phyloP scores from a whole-genome alignment of 2,888 invertebrate species.

The Eubasilissa splendida region DNA sequence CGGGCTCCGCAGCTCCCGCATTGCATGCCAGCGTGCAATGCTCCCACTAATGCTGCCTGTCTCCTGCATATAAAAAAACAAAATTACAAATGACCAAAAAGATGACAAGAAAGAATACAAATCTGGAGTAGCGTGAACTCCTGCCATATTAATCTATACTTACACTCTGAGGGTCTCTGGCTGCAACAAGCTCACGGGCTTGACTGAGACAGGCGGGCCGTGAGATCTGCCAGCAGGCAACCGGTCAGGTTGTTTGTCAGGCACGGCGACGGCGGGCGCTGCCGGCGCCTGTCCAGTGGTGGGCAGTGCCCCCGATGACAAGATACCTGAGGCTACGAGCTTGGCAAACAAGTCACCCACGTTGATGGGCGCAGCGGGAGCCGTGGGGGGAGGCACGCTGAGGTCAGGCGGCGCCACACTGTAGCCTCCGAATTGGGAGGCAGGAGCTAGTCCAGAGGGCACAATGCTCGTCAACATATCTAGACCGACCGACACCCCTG shows the following conservation, averaged over 20 bases:
- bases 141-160: constrained; percentile 62
- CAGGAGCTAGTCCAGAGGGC: constrained; percentile 75
- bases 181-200: constrained; percentile 77
- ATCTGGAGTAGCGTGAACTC: neutral
- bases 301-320: constrained; percentile 63
- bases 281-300: constrained; percentile 55
- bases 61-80: constrained; percentile 69
- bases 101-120: neutral
- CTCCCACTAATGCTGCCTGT: constrained; percentile 80
- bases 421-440: constrained; percentile 72
- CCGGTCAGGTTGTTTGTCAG: neutral
- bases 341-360: constrained; percentile 89
- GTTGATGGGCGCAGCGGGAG: constrained; percentile 72
- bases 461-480: constrained; percentile 79
- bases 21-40: constrained; percentile 92
- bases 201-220: constrained; percentile 65
- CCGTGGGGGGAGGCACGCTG: constrained; percentile 60
- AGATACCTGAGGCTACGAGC: constrained; percentile 88
- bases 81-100: neutral
- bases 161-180: constrained; percentile 83
- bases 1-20: constrained; percentile 97
- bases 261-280: neutral
- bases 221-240: constrained; percentile 54
- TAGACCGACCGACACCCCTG: constrained; percentile 67
- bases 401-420: constrained; percentile 68